Evolutionary conservation across 2,888 invertebrate genomes (phyloP).

Genomic region (Xylophagus ater): DNA sequence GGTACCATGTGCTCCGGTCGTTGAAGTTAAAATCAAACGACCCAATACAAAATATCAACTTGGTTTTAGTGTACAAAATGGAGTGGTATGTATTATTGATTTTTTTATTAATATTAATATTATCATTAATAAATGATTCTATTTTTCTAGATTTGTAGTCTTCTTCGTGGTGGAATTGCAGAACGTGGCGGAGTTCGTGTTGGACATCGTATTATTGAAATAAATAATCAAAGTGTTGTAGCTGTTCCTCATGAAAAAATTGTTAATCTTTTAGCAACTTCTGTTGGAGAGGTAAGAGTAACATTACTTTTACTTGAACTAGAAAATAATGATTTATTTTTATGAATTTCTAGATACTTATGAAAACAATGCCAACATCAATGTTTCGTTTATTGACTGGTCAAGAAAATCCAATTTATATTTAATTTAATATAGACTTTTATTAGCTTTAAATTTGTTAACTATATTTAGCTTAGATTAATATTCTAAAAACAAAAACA

Average conservation of each 20-base stretch:
- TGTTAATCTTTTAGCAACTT: constrained; percentile 96
- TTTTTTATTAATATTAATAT: not conserved
- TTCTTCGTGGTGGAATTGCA: constrained; percentile 95
- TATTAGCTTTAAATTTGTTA: constrained; percentile 10
- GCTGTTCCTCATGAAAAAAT: constrained; percentile 99
- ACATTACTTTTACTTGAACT: not conserved
- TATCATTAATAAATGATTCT: constrained; percentile 3
- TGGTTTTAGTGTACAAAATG: constrained; percentile 99
- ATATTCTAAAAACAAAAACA: no score
- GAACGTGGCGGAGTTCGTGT: constrained; percentile 98
- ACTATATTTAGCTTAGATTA: constrained; percentile 12
- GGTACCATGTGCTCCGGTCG: constrained; percentile 98
- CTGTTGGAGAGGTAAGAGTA: constrained; percentile 86
- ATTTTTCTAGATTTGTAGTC: constrained; percentile 78
- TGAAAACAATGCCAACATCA: constrained; percentile 99
- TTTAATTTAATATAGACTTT: constrained; percentile 46
- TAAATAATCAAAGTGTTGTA: constrained; percentile 98
- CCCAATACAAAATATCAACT: constrained; percentile 99
- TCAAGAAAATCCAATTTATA: constrained; percentile 98
- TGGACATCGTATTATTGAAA: constrained; percentile 98
- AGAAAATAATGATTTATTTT: not conserved
- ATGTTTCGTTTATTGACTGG: constrained; percentile 99
- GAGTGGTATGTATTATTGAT: constrained; percentile 61
- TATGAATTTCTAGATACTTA: constrained; percentile 41
- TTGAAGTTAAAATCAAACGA: constrained; percentile 97